These are phyloP conservation scores for Agrenia bidenticulata DNA, from an alignment of 2,888 invertebrate species.

Conservation along the genomic window DNA sequence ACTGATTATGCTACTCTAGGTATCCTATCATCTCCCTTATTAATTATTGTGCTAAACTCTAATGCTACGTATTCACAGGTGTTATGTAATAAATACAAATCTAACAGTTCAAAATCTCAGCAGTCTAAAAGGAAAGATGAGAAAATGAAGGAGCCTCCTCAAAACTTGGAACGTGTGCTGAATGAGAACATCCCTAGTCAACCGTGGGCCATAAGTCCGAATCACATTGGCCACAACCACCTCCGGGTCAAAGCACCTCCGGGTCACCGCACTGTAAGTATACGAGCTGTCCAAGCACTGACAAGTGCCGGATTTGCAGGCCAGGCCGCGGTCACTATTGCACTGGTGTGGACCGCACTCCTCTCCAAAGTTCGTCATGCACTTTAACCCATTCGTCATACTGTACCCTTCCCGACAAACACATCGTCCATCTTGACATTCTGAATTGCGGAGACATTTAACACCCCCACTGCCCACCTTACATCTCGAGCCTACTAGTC, in stretches of 20 bases:
- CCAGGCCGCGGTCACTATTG: conserved; percentile 33
- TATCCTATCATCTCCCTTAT: no score
- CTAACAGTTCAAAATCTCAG: no score
- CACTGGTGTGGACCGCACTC: conserved; percentile 30
- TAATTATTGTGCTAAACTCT: no score
- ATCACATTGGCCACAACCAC: conserved; percentile 22
- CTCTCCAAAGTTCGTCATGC: conserved; percentile 23
- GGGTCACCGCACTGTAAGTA: conserved; percentile 26
- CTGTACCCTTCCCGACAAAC: conserved; percentile 29
- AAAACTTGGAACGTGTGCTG: not conserved
- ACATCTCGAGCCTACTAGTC: conserved; percentile 26
- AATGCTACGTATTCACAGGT: no score
- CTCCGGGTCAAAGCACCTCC: conserved; percentile 35
- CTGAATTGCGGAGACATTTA: conserved; percentile 30
- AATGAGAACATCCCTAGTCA: conserved; percentile 20
- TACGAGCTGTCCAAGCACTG: conserved; percentile 32
- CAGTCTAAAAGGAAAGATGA: no score
- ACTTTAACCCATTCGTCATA: conserved; percentile 18
- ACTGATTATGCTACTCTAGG: no score
- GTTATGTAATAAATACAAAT: no score
- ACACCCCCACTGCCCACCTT: conserved; percentile 11
- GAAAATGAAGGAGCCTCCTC: no score
- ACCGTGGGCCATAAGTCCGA: conserved; percentile 11
- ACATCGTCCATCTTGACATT: conserved; percentile 30
- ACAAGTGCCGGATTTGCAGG: conserved; percentile 36